Base-by-base conservation (phyloP, 2,888 invertebrate species). In the Arenicola marina region DNA sequence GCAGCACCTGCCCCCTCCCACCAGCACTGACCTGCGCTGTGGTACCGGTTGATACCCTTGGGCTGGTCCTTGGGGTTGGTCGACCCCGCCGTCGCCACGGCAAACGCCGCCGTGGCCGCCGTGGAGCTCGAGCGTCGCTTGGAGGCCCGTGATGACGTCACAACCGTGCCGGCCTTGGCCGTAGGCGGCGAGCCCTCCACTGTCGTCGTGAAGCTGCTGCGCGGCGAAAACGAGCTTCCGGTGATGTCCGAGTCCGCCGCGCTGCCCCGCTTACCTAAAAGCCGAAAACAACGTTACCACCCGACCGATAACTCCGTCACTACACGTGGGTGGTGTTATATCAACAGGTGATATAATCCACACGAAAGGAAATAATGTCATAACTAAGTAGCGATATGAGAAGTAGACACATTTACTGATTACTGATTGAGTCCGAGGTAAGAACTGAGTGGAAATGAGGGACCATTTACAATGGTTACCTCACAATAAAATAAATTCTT, bases 81-180 rank as follows among this genome's bases (percentile, higher is more conserved):
- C n/a, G 92, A 92, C 0, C 91, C 93, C 21, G 93, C 93, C 0
- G 93, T 93, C 4, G 94, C 93, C 44, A 92, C 93, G 2, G 94
- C 94, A 83, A 94, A 95, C 1, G 95, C 95, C 7, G 90, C 90
- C 0, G 93, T 92, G 1, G 94, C 84, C 46, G 82, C 81, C 26
- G 82, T 78, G 2, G 82, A 82, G 67, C 82, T 83, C 32, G 82
- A 93, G 92, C 94, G 90, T 81, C 95, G 85, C 76, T 93, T 92
- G 18, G 93, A 92, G 79, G 92, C 91, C 56, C 93, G 86, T 75
- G 91, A 93, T 1, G 93, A 93, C 1, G 94, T 94, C 61, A 95
- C 92, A 57, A 94, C 93, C 4, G 93, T 93, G 0, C 94, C 94
- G 1, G 92, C 92, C 83, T 91, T 91, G 69, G 83, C 81, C 34